Conservation (phyloP, 2,113 vertebrate species). For the Fulmarus glacialis region DNA sequence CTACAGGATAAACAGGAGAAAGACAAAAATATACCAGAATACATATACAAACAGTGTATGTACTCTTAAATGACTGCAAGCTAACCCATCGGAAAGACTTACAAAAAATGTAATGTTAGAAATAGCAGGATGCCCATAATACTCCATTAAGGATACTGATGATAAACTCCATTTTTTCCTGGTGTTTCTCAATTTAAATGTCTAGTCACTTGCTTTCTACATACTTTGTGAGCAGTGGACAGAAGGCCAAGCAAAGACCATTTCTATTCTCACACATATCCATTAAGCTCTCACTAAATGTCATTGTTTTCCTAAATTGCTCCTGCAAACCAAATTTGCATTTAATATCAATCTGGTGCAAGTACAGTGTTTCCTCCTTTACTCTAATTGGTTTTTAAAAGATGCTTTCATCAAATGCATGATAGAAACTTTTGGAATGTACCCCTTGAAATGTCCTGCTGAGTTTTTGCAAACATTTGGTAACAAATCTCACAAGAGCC, state of each 20-base stretch:
- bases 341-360: background rate
- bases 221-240: background rate
- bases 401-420: background rate
- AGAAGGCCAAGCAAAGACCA: background rate
- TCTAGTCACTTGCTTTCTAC: background rate
- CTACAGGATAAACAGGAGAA: background rate
- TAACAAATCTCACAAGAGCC: conserved; percentile 1
- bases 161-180: background rate
- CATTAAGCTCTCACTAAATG: background rate
- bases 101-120: background rate
- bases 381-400: background rate
- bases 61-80: background rate
- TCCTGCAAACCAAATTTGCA: background rate
- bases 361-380: background rate
- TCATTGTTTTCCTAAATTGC: background rate
- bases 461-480: conserved; percentile 16
- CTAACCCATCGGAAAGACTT: background rate
- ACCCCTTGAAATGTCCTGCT: background rate
- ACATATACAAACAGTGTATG: background rate
- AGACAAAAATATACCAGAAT: background rate
- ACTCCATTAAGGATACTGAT: background rate
- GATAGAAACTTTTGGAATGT: background rate
- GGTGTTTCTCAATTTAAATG: background rate
- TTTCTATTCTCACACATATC: background rate
- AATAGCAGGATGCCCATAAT: background rate